Evolutionary conservation across 2,888 invertebrate genomes (phyloP).

Genomic region (Laothoe populi): DNA sequence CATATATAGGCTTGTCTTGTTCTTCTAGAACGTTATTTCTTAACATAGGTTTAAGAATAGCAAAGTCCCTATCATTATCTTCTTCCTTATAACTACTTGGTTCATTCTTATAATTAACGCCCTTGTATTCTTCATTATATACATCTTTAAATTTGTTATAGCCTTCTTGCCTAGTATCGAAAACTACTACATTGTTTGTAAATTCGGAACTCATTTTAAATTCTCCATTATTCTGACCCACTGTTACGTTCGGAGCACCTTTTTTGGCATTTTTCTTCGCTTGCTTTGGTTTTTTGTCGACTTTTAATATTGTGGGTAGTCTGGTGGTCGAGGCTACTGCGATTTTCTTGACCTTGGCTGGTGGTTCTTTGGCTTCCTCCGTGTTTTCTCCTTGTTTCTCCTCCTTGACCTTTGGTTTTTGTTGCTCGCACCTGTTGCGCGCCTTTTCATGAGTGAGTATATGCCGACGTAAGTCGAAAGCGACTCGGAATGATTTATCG

Average conservation of each 20-base stretch:
- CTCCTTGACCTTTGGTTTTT: constrained; percentile 44
- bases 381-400: constrained; percentile 31
- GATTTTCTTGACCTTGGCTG: constrained; percentile 34
- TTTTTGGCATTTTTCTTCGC: constrained; percentile 47
- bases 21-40: constrained; percentile 40
- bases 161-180: constrained; percentile 41
- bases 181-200: constrained; percentile 54
- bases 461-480: constrained; percentile 93
- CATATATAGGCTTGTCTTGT: constrained; percentile 42
- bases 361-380: constrained; percentile 37
- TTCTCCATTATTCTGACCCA: constrained; percentile 50
- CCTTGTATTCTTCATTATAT: constrained; percentile 49
- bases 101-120: constrained; percentile 37
- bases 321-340: constrained; percentile 30
- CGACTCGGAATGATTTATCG: constrained; percentile 92
- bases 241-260: constrained; percentile 67
- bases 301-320: constrained; percentile 30
- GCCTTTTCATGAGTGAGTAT: constrained; percentile 87
- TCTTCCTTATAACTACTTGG: constrained; percentile 47
- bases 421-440: constrained; percentile 52
- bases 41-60: constrained; percentile 54
- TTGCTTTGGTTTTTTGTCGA: constrained; percentile 37
- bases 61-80: constrained; percentile 54
- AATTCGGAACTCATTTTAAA: constrained; percentile 52
- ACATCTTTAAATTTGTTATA: constrained; percentile 62